A percentile compares a stretch with the other conserved stretches of the same genome.
These are phyloP conservation scores for Puffinus mauretanicus DNA, from an alignment of 2,113 vertebrate species.

Conservation along the genomic window DNA sequence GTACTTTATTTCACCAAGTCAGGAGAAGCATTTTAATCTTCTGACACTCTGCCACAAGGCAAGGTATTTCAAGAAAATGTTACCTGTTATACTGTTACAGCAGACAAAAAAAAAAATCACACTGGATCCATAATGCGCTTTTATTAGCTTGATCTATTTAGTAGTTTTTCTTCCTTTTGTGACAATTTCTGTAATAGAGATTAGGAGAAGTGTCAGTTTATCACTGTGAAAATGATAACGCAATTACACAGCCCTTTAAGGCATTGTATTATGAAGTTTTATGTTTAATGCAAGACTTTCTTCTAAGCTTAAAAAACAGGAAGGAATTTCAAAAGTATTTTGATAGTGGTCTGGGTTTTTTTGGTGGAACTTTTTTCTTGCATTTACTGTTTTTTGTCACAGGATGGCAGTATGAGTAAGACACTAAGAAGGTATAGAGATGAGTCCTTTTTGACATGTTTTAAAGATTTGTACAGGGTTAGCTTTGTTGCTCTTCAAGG, in stretches of 20 bases:
- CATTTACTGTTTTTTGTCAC: slow-evolving; percentile 72
- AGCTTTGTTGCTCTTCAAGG: neutral
- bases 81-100: neutral
- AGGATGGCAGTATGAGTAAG: slow-evolving; percentile 83
- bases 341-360: neutral
- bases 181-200: neutral
- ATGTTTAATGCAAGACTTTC: neutral
- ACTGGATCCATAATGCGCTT: neutral
- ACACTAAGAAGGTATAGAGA: neutral
- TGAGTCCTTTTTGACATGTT: neutral
- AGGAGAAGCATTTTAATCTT: neutral
- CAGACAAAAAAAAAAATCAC: neutral
- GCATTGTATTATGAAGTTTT: neutral
- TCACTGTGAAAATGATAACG: neutral
- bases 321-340: neutral
- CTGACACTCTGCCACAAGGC: neutral
- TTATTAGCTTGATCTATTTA: slow-evolving; percentile 42
- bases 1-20: neutral
- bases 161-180: neutral
- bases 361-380: slow-evolving; percentile 46
- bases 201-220: neutral
- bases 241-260: slow-evolving; percentile 25
- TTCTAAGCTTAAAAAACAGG: neutral
- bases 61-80: neutral
- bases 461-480: neutral